Evolutionary conservation across 2,113 vertebrate genomes (phyloP).

Genomic region (Lycocorax pyrrhopterus): DNA sequence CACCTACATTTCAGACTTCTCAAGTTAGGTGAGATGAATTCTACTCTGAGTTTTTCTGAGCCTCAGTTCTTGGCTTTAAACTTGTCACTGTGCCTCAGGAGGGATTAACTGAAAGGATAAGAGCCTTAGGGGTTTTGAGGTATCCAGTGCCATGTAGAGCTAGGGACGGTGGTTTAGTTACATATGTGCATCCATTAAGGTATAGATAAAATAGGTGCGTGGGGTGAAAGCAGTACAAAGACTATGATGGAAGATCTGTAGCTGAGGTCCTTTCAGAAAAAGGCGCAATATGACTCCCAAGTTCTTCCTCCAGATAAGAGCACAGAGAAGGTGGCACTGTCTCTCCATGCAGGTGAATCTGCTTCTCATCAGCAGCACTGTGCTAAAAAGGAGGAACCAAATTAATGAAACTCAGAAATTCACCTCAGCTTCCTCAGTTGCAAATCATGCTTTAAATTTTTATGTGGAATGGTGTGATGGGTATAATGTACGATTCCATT

Average conservation of each 20-base stretch:
- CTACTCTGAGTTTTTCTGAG: background rate
- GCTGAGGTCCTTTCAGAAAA: background rate
- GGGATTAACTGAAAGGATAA: background rate
- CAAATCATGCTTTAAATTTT: conserved; percentile 56
- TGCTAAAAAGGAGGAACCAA: background rate
- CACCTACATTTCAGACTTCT: background rate
- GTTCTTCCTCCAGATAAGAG: background rate
- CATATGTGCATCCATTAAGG: background rate
- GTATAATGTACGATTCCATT: conserved; percentile 50
- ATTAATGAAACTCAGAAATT: conserved; percentile 42
- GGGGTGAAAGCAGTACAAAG: background rate
- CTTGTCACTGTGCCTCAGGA: background rate
- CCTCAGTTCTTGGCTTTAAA: background rate
- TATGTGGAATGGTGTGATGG: conserved; percentile 30
- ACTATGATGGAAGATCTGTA: background rate
- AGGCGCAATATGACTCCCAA: background rate
- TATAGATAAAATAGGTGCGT: background rate
- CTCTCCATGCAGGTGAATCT: background rate
- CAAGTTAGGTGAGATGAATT: background rate
- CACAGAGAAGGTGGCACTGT: background rate
- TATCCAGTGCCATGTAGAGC: background rate
- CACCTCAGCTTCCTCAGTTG: background rate
- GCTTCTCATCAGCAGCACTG: background rate
- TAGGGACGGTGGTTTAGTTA: background rate
- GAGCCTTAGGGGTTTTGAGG: background rate